Conservation (phyloP, 2,113 vertebrate genomes). For the Bombycilla garrulus region DNA sequence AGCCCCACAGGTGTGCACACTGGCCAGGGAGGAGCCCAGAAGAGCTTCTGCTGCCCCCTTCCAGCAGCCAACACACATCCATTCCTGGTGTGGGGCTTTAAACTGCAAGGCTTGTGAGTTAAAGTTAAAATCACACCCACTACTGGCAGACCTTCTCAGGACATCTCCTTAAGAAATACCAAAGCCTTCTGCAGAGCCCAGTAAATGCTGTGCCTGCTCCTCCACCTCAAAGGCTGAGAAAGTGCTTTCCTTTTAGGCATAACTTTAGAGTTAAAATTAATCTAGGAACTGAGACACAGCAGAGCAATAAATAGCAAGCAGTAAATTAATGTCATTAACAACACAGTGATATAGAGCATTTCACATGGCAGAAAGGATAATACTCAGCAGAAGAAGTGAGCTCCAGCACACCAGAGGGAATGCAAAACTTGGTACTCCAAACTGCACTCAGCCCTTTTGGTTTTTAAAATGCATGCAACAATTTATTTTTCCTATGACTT, state of each 20-base stretch:
- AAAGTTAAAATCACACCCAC: neutral
- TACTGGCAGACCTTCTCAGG: neutral
- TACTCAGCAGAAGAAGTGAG: neutral
- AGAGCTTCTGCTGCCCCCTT: neutral
- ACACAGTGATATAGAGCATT: neutral
- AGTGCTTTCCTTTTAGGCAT: neutral
- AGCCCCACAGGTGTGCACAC: rapidly evolving
- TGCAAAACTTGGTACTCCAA: rapidly evolving
- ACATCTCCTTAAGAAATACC: neutral
- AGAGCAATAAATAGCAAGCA: neutral
- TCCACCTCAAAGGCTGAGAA: neutral
- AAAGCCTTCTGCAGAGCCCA: neutral
- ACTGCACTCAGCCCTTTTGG: neutral
- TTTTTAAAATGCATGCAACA: neutral
- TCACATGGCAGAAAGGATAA: neutral
- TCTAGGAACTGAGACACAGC: neutral
- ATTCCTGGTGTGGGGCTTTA: neutral
- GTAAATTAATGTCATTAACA: neutral
- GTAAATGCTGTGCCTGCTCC: neutral
- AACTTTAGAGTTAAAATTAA: neutral
- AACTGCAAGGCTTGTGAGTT: neutral
- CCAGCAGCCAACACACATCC: neutral
- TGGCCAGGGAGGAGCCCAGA: neutral
- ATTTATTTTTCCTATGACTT: neutral
- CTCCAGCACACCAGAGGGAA: neutral